Conservation (phyloP, 2,113 vertebrate species). For the Ammodytes dubius region DNA sequence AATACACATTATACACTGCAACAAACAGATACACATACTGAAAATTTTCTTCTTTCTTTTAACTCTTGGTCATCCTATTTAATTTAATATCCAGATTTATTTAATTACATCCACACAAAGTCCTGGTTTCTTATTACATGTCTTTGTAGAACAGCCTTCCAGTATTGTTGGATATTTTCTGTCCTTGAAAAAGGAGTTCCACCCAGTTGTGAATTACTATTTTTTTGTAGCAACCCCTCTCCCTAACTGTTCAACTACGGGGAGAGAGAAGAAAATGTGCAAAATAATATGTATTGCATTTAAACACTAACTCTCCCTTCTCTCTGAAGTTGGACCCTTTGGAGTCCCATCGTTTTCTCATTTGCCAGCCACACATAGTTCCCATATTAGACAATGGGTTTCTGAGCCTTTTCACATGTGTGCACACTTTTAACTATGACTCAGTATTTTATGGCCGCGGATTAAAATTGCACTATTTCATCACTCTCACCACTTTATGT, state of each 20-base stretch:
- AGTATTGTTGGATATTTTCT: neutral
- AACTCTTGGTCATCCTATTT: neutral
- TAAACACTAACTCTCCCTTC: neutral
- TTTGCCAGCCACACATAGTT: neutral
- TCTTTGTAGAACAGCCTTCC: neutral
- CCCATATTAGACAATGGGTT: conserved; percentile 14
- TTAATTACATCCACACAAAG: neutral
- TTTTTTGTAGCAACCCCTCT: neutral
- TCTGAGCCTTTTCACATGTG: conserved; percentile 30
- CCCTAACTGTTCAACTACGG: neutral
- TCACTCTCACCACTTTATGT: conserved; percentile 52
- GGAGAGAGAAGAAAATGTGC: neutral
- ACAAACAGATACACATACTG: neutral
- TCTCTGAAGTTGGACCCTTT: conserved; percentile 19
- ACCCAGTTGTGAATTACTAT: neutral
- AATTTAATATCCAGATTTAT: neutral
- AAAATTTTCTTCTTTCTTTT: neutral
- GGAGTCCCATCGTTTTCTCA: neutral
- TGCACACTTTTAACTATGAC: conserved; percentile 39
- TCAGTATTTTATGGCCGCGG: conserved; percentile 55
- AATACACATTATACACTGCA: neutral
- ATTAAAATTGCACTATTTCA: conserved; percentile 58
- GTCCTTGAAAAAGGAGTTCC: neutral
- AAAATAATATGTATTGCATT: neutral
- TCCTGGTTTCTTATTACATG: neutral